phyloP scores from a whole-genome alignment of 2,797 vertebrate genomes.

The Epinephelus awoara region DNA sequence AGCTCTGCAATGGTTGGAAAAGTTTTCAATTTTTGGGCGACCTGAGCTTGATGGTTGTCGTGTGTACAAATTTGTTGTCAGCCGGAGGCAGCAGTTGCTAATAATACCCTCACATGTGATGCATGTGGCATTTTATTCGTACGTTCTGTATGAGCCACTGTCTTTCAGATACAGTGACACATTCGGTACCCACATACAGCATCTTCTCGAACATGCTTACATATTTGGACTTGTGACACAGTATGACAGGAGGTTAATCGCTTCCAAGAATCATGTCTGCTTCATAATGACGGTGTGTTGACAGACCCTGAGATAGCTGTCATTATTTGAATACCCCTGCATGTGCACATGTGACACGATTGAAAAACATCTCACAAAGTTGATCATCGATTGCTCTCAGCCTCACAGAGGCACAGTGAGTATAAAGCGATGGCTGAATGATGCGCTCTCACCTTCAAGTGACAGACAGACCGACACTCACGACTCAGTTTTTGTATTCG shows the following conservation, averaged over 20 bases:
- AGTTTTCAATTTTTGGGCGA: neutral
- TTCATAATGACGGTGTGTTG: slow-evolving; percentile 10
- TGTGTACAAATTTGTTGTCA: neutral
- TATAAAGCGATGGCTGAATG: slow-evolving; percentile 13
- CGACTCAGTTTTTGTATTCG: slow-evolving; percentile 41
- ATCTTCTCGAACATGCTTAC: slow-evolving; percentile 1
- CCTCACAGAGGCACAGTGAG: neutral
- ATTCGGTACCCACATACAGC: slow-evolving; percentile 13
- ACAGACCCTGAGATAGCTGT: slow-evolving; percentile 1
- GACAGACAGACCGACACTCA: slow-evolving; percentile 33
- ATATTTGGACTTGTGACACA: slow-evolving; percentile 7
- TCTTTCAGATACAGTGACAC: slow-evolving; percentile 4
- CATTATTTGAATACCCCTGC: slow-evolving; percentile 24
- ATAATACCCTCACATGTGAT: slow-evolving; percentile 3
- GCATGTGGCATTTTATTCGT: neutral
- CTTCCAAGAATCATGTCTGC: slow-evolving; percentile 23
- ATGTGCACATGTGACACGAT: neutral
- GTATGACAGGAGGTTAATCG: slow-evolving; percentile 29
- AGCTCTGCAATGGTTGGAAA: neutral
- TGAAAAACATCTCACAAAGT: slow-evolving; percentile 15
- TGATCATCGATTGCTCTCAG: slow-evolving; percentile 18
- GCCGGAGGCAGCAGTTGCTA: neutral
- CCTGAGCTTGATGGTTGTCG: neutral
- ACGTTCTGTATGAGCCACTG: neutral
- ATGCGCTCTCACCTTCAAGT: slow-evolving; percentile 26